These are phyloP conservation scores for Merodon equestris DNA, from an alignment of 2,888 invertebrate genomes.

Conservation along the genomic window DNA sequence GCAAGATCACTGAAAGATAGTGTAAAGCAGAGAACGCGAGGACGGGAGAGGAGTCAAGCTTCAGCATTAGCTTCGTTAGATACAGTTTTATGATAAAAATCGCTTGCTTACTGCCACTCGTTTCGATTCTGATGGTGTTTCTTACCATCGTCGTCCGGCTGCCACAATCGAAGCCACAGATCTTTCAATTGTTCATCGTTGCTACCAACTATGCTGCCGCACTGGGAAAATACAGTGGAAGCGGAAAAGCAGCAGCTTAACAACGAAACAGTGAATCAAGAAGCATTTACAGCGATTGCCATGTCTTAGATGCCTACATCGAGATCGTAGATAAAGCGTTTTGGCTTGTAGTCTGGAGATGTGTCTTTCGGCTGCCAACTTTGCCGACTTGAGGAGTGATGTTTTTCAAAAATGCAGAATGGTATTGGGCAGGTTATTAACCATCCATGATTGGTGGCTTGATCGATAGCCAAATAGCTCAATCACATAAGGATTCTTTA, in stretches of 20 bases:
- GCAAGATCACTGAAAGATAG: constrained; percentile 57
- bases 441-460: no score
- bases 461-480: no score
- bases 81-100: constrained; percentile 65
- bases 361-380: constrained; percentile 3
- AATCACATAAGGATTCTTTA: no score
- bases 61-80: constrained; percentile 65
- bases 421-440: no score
- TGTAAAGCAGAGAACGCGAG: constrained; percentile 16
- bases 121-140: constrained; percentile 29
- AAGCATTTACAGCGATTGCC: constrained; percentile 79
- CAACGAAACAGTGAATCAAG: constrained; percentile 75
- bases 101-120: constrained; percentile 31
- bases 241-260: constrained; percentile 36
- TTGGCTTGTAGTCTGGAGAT: constrained; percentile 66
- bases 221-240: constrained; percentile 9
- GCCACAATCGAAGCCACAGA: constrained; percentile 59
- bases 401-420: no score
- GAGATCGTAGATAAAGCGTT: constrained; percentile 78
- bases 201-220: constrained; percentile 2
- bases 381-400: no score
- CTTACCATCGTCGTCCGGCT: constrained; percentile 18
- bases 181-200: constrained; percentile 63
- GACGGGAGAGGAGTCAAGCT: neutral
- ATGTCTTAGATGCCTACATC: constrained; percentile 78